These are phyloP conservation scores for Poeciliopsis turneri DNA, from an alignment of 2,797 vertebrate genomes.

Conservation along the genomic window DNA sequence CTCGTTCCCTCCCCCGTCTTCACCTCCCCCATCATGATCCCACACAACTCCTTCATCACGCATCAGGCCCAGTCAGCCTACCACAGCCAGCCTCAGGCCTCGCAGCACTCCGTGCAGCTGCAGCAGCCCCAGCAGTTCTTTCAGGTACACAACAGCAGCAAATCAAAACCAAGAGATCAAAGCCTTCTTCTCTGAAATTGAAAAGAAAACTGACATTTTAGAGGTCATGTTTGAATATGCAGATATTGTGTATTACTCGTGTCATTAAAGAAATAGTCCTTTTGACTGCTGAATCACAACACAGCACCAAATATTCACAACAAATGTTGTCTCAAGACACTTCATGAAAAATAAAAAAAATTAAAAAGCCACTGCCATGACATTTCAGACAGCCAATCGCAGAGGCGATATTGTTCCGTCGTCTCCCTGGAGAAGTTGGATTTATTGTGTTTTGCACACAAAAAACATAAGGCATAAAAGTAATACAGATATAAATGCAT, in stretches of 20 bases:
- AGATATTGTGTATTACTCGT: not conserved
- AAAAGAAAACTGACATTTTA: no score
- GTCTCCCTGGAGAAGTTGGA: not conserved
- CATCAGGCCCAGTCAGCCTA: constrained; percentile 79
- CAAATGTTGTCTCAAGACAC: no score
- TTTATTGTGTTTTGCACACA: not conserved
- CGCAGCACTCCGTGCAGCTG: constrained; percentile 76
- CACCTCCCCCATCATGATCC: constrained; percentile 82
- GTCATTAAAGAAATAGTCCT: not conserved
- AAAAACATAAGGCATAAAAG: not conserved
- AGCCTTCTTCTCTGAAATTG: not conserved
- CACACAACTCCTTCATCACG: constrained; percentile 75
- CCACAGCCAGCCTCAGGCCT: constrained; percentile 75
- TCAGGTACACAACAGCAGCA: constrained; percentile 70
- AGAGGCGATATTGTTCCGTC: not conserved
- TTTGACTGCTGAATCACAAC: not conserved
- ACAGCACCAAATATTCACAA: no score
- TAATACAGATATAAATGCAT: not conserved
- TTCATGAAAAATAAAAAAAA: no score
- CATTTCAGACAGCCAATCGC: not conserved
- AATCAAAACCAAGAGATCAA: not conserved
- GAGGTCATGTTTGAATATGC: no score
- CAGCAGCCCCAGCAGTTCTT: constrained; percentile 85
- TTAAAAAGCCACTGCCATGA: not conserved
- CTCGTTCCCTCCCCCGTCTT: constrained; percentile 78